These are phyloP conservation scores for Poeciliopsis paucimaculata DNA, from an alignment of 2,797 vertebrate genomes.

Conservation along the genomic window DNA sequence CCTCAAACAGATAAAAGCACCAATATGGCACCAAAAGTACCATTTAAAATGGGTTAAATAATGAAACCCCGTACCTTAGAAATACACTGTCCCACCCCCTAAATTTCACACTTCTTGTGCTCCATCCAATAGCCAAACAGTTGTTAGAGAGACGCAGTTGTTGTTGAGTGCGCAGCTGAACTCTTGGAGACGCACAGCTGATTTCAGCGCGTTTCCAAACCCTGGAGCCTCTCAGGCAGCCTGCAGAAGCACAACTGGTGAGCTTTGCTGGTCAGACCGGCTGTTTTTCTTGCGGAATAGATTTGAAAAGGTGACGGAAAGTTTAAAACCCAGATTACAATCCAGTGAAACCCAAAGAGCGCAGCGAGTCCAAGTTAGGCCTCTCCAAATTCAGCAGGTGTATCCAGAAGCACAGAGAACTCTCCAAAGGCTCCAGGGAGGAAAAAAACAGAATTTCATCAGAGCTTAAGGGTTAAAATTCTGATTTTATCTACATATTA, in stretches of 20 bases:
- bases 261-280: conserved; percentile 31
- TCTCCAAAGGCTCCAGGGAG: conserved; percentile 3
- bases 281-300: conserved; percentile 35
- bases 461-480: conserved; percentile 28
- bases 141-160: conserved; percentile 56
- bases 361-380: conserved; percentile 31
- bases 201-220: conserved; percentile 49
- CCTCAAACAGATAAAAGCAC: background rate
- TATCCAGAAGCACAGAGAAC: conserved; percentile 44
- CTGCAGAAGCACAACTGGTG: conserved; percentile 21
- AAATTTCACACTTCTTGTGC: conserved; percentile 72
- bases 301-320: conserved; percentile 23
- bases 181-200: conserved; percentile 26
- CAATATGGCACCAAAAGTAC: conserved; percentile 56
- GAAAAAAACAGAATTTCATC: background rate
- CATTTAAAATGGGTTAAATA: conserved; percentile 32
- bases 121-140: conserved; percentile 72
- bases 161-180: conserved; percentile 66
- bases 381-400: conserved; percentile 69
- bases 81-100: conserved; percentile 68
- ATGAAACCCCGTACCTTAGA: conserved; percentile 59
- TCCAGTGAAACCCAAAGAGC: conserved; percentile 21
- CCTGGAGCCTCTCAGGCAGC: conserved; percentile 48
- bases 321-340: conserved; percentile 17
- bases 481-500: background rate